These are phyloP conservation scores for Andricus quercusramuli DNA, from an alignment of 2,888 invertebrate genomes.

Conservation along the genomic window DNA sequence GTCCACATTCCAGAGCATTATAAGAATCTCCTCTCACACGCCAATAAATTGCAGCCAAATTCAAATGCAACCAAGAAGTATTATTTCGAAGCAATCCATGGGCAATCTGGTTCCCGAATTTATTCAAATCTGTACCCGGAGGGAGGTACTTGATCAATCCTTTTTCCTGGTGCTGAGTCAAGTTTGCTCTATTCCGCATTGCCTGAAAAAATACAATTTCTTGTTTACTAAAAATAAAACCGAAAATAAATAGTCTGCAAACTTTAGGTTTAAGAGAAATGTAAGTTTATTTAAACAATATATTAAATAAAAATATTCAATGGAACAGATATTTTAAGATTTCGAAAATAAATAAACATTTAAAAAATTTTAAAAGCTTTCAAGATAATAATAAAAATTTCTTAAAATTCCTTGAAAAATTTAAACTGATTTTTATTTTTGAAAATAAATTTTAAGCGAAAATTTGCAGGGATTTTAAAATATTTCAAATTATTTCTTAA, in stretches of 20 bases:
- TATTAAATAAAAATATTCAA: too few relatives aligned
- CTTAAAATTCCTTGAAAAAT: too few relatives aligned
- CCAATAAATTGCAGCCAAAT: constrained; percentile 90
- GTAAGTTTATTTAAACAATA: too few relatives aligned
- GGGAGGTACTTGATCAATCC: constrained; percentile 78
- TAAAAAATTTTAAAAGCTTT: too few relatives aligned
- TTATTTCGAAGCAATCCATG: constrained; percentile 83
- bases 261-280: too few relatives aligned
- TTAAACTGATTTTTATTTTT: too few relatives aligned
- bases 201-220: constrained; percentile 71
- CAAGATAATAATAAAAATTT: too few relatives aligned
- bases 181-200: constrained; percentile 79
- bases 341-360: too few relatives aligned
- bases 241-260: neutral
- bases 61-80: constrained; percentile 89
- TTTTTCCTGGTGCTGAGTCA: constrained; percentile 80
- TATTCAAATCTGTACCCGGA: constrained; percentile 75
- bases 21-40: constrained; percentile 86
- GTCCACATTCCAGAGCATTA: constrained; percentile 89
- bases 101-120: constrained; percentile 84
- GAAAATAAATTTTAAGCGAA: too few relatives aligned
- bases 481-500: too few relatives aligned
- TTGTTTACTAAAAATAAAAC: neutral
- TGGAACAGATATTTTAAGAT: too few relatives aligned
- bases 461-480: too few relatives aligned